Percentiles rank a stretch among this genome's conserved stretches.
phyloP scores from a whole-genome alignment of 2,797 vertebrate genomes.

The Paguma larvata region DNA sequence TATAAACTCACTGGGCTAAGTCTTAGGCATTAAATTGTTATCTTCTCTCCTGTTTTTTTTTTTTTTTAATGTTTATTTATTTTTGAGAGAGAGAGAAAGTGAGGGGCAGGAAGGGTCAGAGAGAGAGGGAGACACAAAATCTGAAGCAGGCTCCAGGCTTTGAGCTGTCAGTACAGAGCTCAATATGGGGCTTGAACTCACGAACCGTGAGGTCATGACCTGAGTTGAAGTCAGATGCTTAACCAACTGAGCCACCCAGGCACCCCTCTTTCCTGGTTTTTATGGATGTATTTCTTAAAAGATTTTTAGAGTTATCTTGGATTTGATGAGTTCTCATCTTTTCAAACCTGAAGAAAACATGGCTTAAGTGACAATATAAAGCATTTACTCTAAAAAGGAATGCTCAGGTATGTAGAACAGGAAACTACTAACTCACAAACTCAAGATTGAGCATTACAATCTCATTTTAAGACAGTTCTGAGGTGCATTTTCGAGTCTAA shows the following conservation, averaged over 20 bases:
- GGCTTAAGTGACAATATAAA: background rate
- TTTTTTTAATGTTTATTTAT: background rate
- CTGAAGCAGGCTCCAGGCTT: too few relatives aligned
- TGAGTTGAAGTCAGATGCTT: too few relatives aligned
- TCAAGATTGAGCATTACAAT: background rate
- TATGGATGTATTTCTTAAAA: background rate
- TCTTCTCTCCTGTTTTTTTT: background rate
- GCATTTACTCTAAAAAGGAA: background rate
- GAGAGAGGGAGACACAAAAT: too few relatives aligned
- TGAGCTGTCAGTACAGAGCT: too few relatives aligned
- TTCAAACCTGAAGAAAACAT: background rate
- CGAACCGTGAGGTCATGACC: too few relatives aligned
- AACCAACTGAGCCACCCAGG: too few relatives aligned
- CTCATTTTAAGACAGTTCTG: background rate
- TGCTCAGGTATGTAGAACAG: background rate
- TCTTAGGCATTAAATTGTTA: background rate
- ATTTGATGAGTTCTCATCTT: background rate
- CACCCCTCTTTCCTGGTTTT: background rate
- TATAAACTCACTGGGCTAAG: slow-evolving; percentile 9
- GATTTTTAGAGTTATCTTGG: background rate
- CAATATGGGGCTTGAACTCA: too few relatives aligned
- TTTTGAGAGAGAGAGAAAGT: too few relatives aligned
- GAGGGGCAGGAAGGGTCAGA: too few relatives aligned
- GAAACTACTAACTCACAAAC: background rate
- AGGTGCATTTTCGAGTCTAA: background rate